phyloP scores from a whole-genome alignment of 2,113 vertebrate species.

The Gopherus evgoodei region DNA sequence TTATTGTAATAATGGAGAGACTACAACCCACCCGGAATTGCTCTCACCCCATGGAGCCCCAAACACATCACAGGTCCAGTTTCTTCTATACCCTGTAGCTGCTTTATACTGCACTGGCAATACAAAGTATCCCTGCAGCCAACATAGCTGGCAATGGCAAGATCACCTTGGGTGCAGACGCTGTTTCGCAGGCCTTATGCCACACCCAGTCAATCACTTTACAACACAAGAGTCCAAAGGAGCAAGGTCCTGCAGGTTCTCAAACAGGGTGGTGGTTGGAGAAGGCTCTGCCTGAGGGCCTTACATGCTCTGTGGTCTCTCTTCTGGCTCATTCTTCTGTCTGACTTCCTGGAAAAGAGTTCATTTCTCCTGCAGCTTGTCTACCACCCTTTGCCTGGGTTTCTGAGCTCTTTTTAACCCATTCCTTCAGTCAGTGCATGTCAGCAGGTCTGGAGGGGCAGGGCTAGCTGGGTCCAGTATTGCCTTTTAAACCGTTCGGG shows the following conservation, averaged over 20 bases:
- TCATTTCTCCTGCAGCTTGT: background rate
- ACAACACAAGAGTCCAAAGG: background rate
- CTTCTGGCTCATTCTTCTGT: background rate
- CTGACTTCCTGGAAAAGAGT: background rate
- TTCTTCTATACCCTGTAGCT: background rate
- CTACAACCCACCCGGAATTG: background rate
- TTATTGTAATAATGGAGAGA: background rate
- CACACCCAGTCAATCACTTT: no score
- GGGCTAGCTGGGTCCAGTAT: no score
- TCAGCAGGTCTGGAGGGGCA: background rate
- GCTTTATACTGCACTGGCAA: background rate
- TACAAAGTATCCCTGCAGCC: background rate
- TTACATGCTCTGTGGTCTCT: background rate
- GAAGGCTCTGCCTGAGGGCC: background rate
- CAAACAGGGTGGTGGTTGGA: background rate
- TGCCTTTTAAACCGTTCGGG: background rate
- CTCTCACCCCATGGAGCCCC: background rate
- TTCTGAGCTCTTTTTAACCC: background rate
- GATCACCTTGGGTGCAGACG: background rate
- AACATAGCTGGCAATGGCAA: background rate
- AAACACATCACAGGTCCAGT: background rate
- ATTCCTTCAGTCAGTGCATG: background rate
- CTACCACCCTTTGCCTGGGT: background rate
- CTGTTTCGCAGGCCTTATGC: no score
- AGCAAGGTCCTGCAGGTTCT: no score